Evolutionary conservation across 1,140 invertebrate species (phyloP).

Genomic region (Drosophila varians): DNA sequence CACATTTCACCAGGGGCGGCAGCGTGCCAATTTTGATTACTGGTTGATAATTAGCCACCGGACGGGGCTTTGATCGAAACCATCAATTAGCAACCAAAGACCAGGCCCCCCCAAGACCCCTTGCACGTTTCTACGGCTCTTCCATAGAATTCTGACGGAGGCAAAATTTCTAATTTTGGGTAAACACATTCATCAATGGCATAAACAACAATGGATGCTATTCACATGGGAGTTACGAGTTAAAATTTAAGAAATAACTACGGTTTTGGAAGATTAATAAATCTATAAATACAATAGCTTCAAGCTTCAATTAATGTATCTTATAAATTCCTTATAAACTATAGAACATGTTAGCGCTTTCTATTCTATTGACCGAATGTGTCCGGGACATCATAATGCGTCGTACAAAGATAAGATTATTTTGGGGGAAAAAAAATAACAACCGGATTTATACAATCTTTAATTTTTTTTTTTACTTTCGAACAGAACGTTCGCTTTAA

Average conservation of each 20-base stretch:
- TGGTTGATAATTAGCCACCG: conserved; percentile 23
- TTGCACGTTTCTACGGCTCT: neutral
- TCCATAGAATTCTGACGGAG: neutral
- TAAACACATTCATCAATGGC: conserved; percentile 52
- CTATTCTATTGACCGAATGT: neutral
- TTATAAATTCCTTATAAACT: too few species aligned
- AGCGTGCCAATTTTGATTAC: conserved; percentile 19
- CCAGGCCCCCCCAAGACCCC: conserved; percentile 22
- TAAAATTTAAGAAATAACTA: too few species aligned
- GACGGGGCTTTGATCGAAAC: conserved; percentile 29
- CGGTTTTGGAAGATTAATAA: too few species aligned
- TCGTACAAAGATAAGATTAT: conserved; percentile 36
- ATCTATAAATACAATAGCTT: too few species aligned
- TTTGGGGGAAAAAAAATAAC: neutral
- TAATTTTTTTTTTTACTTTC: conserved; percentile 33
- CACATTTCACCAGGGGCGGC: conserved; percentile 11
- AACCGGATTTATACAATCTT: conserved; percentile 1
- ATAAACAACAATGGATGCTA: neutral
- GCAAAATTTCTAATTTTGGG: conserved; percentile 25
- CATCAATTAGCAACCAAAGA: conserved; percentile 27
- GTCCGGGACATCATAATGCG: conserved; percentile 11
- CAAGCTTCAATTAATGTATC: too few species aligned
- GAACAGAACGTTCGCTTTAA: conserved; percentile 31
- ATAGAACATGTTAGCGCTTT: neutral
- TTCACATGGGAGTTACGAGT: neutral